Percentiles rank a stretch among this genome's conserved stretches.
phyloP scores from a whole-genome alignment of 2,797 vertebrate genomes.

The Labeo calbasu region DNA sequence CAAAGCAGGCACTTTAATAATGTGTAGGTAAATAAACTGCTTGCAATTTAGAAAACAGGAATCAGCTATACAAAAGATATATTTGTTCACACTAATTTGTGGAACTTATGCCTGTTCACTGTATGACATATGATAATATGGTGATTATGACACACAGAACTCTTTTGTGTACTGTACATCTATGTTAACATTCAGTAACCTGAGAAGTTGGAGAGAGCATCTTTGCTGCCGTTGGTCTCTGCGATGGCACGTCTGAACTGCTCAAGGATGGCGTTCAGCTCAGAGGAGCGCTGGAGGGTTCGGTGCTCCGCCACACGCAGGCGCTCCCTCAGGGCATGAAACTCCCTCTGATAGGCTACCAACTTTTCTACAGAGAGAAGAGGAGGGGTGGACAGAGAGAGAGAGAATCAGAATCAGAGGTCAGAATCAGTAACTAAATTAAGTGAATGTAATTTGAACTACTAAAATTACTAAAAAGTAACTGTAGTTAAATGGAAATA shows the following conservation, averaged over 20 bases:
- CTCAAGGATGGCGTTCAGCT: constrained; percentile 93
- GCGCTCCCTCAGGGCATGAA: constrained; percentile 94
- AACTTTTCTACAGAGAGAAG: constrained; percentile 84
- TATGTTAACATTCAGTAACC: constrained; percentile 72
- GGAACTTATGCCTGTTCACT: not conserved
- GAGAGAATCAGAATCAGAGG: not conserved
- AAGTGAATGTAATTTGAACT: not conserved
- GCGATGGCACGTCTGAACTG: constrained; percentile 92
- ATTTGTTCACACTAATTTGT: not conserved
- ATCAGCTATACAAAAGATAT: not conserved
- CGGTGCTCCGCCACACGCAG: constrained; percentile 94
- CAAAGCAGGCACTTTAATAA: not conserved
- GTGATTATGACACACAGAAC: not conserved
- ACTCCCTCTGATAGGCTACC: constrained; percentile 95
- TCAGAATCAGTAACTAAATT: not conserved
- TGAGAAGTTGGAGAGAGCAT: constrained; percentile 89
- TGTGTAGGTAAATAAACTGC: not conserved
- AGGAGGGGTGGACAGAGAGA: constrained; percentile 24
- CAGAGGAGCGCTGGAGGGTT: constrained; percentile 94
- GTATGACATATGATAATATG: not conserved
- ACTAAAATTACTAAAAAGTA: not conserved
- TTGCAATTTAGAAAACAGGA: not conserved
- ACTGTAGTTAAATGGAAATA: not conserved
- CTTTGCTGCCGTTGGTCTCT: constrained; percentile 91
- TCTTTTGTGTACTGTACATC: not conserved